Conservation (phyloP, 2,888 invertebrate species). For the Acronicta leporina region DNA sequence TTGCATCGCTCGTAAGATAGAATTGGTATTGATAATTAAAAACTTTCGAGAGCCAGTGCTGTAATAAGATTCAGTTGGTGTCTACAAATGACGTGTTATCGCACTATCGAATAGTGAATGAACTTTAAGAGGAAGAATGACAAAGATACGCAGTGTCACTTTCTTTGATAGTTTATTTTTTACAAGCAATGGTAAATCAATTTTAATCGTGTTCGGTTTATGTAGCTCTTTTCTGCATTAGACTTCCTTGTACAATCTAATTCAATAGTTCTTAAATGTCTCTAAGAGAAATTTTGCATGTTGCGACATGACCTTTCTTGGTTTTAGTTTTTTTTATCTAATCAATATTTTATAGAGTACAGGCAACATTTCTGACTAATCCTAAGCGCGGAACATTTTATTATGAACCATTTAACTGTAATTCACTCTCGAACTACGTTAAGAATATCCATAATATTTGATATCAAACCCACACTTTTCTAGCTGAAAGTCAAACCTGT, state of each 20-base stretch:
- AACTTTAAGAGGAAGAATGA: slow-evolving; percentile 45
- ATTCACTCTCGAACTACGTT: not conserved
- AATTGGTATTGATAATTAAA: slow-evolving; percentile 76
- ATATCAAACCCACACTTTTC: not conserved
- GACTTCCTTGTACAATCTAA: not conserved
- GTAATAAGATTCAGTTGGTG: slow-evolving; percentile 65
- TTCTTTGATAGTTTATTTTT: slow-evolving; percentile 44
- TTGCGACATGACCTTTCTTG: too few species aligned
- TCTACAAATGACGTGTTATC: slow-evolving; percentile 59
- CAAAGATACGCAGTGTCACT: slow-evolving; percentile 48
- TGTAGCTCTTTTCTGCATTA: slow-evolving; percentile 8
- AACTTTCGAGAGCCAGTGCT: slow-evolving; percentile 72
- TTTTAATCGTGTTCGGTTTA: slow-evolving; percentile 20
- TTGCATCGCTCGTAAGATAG: slow-evolving; percentile 49
- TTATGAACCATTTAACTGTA: not conserved
- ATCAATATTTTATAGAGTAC: too few species aligned
- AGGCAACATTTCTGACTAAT: too few species aligned
- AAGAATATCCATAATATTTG: not conserved
- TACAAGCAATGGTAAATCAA: slow-evolving; percentile 21
- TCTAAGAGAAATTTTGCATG: slow-evolving; percentile 17
- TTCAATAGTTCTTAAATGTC: slow-evolving; percentile 3
- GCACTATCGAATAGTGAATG: slow-evolving; percentile 49
- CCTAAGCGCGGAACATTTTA: not conserved
- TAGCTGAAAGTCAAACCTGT: not conserved
- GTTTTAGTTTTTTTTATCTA: too few species aligned